These are phyloP conservation scores for Caenorhabditis auriculariae DNA, from an alignment of 2,888 invertebrate genomes.

Conservation along the genomic window DNA sequence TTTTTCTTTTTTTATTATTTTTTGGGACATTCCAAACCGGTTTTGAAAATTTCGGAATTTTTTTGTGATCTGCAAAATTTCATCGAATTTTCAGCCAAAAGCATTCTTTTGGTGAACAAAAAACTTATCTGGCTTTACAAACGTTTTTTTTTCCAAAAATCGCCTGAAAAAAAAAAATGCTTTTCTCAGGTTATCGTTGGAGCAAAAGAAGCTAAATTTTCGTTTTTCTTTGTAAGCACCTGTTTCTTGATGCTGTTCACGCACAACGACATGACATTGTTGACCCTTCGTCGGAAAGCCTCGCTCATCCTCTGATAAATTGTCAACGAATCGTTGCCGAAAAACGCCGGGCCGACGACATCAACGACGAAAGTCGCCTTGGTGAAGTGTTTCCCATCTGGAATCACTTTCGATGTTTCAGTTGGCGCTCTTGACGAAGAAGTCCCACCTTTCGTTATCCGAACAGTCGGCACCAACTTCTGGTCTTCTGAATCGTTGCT, in stretches of 20 bases:
- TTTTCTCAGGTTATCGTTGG: too few species aligned
- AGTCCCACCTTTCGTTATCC: conserved; percentile 26
- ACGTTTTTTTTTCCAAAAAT: too few species aligned
- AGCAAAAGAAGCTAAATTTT: too few species aligned
- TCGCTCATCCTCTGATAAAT: conserved; percentile 29
- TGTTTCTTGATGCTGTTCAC: conserved; percentile 32
- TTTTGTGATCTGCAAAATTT: too few species aligned
- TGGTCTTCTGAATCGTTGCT: conserved; percentile 39
- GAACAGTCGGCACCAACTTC: conserved; percentile 39
- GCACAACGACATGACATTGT: conserved; percentile 28
- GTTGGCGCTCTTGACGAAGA: too few species aligned
- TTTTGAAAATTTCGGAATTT: too few species aligned
- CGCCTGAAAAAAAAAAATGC: too few species aligned
- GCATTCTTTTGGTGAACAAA: too few species aligned
- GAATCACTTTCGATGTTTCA: neutral
- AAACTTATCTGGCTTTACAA: too few species aligned
- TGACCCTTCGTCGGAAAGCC: conserved; percentile 28
- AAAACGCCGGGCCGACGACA: conserved; percentile 31
- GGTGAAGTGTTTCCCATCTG: conserved; percentile 35
- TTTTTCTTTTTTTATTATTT: too few species aligned
- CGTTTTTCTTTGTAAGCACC: conserved; percentile 5
- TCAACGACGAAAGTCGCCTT: conserved; percentile 14
- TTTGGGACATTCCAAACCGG: too few species aligned
- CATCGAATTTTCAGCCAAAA: too few species aligned
- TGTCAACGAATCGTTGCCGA: conserved; percentile 28